Conservation (phyloP, 1,140 invertebrate genomes). For the Drosophila yakuba region DNA sequence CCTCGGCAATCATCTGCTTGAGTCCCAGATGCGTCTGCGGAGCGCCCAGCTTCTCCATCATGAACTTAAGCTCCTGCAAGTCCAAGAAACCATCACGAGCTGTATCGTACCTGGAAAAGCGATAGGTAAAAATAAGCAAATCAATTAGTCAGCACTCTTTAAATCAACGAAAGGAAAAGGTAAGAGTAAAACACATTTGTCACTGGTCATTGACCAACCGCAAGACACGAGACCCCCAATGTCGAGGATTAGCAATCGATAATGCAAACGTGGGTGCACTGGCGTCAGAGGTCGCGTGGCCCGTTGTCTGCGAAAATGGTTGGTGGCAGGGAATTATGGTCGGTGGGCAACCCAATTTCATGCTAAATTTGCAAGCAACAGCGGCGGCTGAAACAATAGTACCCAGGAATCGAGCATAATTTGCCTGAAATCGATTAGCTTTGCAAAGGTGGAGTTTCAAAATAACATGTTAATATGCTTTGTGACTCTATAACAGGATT, state of each 20-base stretch:
- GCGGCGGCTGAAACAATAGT: constrained; percentile 12
- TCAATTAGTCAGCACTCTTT: constrained; percentile 28
- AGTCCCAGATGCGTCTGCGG: constrained; percentile 97
- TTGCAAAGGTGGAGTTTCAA: neutral
- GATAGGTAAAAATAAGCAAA: constrained; percentile 14
- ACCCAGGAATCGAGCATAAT: neutral
- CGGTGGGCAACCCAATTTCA: constrained; percentile 51
- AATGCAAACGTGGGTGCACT: constrained; percentile 51
- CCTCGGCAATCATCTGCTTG: constrained; percentile 97
- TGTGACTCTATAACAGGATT: too few species aligned
- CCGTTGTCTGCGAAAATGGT: constrained; percentile 1
- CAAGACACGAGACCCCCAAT: constrained; percentile 40
- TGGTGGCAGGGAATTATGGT: constrained; percentile 6
- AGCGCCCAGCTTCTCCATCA: constrained; percentile 98
- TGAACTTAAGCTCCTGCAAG: constrained; percentile 94
- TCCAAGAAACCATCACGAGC: constrained; percentile 95
- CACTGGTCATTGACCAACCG: constrained; percentile 41
- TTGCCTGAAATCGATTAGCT: neutral
- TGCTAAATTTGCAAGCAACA: constrained; percentile 47
- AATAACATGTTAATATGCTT: neutral
- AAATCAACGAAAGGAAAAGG: neutral
- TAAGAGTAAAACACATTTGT: constrained; percentile 14
- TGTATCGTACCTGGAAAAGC: constrained; percentile 91
- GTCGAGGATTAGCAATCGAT: constrained; percentile 58
- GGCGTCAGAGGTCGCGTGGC: constrained; percentile 59